phyloP scores from a whole-genome alignment of 2,888 invertebrate species.

The Zygaena filipendulae region DNA sequence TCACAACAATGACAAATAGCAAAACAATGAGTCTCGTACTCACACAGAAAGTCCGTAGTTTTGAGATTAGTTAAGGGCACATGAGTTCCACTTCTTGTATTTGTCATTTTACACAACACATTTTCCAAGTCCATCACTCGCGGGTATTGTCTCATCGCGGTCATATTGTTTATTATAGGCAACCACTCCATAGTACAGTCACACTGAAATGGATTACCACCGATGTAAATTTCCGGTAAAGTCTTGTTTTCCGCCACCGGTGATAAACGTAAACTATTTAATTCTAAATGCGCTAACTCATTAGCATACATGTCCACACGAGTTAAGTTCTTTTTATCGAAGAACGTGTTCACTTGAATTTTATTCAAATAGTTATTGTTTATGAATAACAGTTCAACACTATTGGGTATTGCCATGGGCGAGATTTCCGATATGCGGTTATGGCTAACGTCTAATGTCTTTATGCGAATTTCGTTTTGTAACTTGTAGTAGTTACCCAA shows the following conservation, averaged over 20 bases:
- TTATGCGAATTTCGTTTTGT: conserved; percentile 82
- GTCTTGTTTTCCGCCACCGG: conserved; percentile 77
- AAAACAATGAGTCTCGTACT: conserved; percentile 93
- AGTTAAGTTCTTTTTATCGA: conserved; percentile 84
- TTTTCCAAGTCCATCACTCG: conserved; percentile 89
- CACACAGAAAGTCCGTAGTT: conserved; percentile 89
- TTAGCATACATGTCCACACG: conserved; percentile 93
- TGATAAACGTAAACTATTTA: conserved; percentile 83
- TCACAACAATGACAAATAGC: conserved; percentile 96
- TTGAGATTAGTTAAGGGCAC: conserved; percentile 81
- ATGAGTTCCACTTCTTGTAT: conserved; percentile 83
- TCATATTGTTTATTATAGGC: conserved; percentile 88
- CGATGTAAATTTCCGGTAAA: conserved; percentile 89
- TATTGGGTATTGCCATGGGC: conserved; percentile 87
- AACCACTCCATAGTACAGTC: conserved; percentile 97
- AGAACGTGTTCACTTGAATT: conserved; percentile 87
- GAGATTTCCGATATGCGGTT: conserved; percentile 87
- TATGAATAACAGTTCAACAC: conserved; percentile 87
- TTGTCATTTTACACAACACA: conserved; percentile 88
- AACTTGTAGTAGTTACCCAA: conserved; percentile 90
- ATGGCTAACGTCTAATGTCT: conserved; percentile 89
- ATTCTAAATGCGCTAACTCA: conserved; percentile 82
- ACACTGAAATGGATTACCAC: conserved; percentile 94
- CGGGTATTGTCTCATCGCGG: conserved; percentile 84
- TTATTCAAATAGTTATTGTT: conserved; percentile 88